phyloP scores from a whole-genome alignment of 2,113 vertebrate species.

The Lampris megalopsis region DNA sequence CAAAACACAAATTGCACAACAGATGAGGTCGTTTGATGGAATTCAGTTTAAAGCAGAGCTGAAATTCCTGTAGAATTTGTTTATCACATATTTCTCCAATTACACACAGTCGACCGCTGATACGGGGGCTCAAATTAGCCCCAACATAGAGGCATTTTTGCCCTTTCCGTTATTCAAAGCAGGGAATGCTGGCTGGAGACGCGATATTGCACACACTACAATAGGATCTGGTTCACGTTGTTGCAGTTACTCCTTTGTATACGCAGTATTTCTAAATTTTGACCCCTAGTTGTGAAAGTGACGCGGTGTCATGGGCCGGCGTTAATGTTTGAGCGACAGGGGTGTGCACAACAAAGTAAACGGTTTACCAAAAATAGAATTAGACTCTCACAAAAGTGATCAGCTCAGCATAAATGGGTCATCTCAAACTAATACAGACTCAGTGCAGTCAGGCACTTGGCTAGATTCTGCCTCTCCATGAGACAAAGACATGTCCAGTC shows the following conservation, averaged over 20 bases:
- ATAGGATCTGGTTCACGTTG: background rate
- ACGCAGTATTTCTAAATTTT: too few relatives aligned
- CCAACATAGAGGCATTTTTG: too few relatives aligned
- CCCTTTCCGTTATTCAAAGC: too few relatives aligned
- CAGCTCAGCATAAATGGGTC: constrained; percentile 4
- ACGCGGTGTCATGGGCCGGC: constrained; percentile 21
- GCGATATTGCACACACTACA: background rate
- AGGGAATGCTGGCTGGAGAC: too few relatives aligned
- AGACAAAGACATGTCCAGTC: constrained; percentile 40
- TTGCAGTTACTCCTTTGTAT: background rate
- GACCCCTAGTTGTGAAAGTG: too few relatives aligned
- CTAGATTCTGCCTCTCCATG: constrained; percentile 42
- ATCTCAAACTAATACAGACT: constrained; percentile 16
- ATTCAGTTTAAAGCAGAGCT: constrained; percentile 24
- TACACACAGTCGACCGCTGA: too few relatives aligned
- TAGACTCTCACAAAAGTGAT: constrained; percentile 23
- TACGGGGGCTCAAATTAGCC: too few relatives aligned
- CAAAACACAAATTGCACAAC: constrained; percentile 17
- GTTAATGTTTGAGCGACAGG: constrained; percentile 7
- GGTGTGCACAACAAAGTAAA: constrained; percentile 19
- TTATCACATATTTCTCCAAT: too few relatives aligned
- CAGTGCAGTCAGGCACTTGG: constrained; percentile 27
- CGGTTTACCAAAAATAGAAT: constrained; percentile 30
- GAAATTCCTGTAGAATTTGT: too few relatives aligned
- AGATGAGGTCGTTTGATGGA: constrained; percentile 1